Evolutionary conservation across 92 coral and sea anemone species (phyloP), one percentile per base, ranked within the genome.

Genomic region (Phenganax stokvisi): DNA sequence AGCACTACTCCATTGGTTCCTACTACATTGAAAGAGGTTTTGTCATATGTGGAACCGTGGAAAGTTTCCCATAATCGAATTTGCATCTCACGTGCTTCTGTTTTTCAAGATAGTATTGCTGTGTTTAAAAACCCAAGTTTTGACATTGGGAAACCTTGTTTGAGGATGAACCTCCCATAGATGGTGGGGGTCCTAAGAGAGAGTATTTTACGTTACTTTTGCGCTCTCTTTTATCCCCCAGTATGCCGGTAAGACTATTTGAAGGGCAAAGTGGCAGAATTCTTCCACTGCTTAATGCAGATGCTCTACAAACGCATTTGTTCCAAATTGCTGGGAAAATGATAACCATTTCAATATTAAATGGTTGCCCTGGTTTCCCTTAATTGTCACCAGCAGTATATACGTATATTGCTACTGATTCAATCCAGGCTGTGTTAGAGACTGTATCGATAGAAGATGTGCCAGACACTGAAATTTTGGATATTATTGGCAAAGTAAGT

Each of bases 101-200:
- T 71, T 13, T 37, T 71, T 8, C 16, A 71, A 53, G 76, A 71
- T 44, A 71, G 76, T 13, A 29, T 71, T 10, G 56, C 56, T 5
- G 9, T 71, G 7, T 71, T 71, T 29, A 71, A 71, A 53, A 71
- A 71, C 9, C 16, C 76, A 3, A 15, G 55, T 51, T 71, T 71
- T 15, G 76, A 71, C 8, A 1, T 71, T 7, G 13, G 55, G 11
- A 30, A 29, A 12, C 76, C 76, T 5, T 29, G 37, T 85, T 85
- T 83, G 91, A 88, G 63, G 72, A 74, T 72, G 87, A 85, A 58
- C 88, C 91, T 57, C 88, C 81, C 12, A 55, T 88, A 16, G 91
- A 88, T 88, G 91, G 91, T 59, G 91, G 89, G 16, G 91, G 89
- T 0, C 91, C 87, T 47, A 60, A 27, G 12, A 69, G 86, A 20